Evolutionary conservation across 2,797 vertebrate genomes (phyloP).

Genomic region (Vultur gryphus): DNA sequence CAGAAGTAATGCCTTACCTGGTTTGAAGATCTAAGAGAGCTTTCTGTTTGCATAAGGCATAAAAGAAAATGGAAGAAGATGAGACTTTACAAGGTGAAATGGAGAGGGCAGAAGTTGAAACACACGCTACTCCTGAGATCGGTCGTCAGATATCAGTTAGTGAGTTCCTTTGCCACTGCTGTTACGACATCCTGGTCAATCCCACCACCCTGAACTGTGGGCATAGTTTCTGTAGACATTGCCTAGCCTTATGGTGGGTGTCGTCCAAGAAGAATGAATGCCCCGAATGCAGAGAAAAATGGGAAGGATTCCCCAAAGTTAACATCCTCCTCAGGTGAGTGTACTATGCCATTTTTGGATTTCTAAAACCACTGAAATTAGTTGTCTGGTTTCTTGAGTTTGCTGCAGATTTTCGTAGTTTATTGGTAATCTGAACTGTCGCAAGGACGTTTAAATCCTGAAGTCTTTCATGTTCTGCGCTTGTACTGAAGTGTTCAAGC

Average conservation of each 20-base stretch:
- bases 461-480: not conserved
- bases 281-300: conserved; percentile 91
- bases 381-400: not conserved
- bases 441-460: not conserved
- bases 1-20: conserved; percentile 37
- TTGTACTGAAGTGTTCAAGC: not conserved
- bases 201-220: conserved; percentile 96
- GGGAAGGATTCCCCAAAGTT: conserved; percentile 93
- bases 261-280: conserved; percentile 90
- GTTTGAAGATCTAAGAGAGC: not conserved
- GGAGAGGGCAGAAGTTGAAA: not conserved
- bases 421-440: not conserved
- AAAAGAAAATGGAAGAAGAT: conserved; percentile 75
- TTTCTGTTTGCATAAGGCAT: not conserved
- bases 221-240: conserved; percentile 95
- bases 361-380: not conserved
- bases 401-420: not conserved
- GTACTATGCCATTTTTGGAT: not conserved
- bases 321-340: conserved; percentile 92
- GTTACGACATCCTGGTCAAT: conserved; percentile 90
- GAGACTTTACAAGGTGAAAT: not conserved
- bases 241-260: conserved; percentile 90
- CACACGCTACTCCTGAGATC: not conserved
- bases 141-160: conserved; percentile 75
- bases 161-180: conserved; percentile 94